Evolutionary conservation across 1,140 invertebrate species (phyloP).

Genomic region (Heliconius melpomene): DNA sequence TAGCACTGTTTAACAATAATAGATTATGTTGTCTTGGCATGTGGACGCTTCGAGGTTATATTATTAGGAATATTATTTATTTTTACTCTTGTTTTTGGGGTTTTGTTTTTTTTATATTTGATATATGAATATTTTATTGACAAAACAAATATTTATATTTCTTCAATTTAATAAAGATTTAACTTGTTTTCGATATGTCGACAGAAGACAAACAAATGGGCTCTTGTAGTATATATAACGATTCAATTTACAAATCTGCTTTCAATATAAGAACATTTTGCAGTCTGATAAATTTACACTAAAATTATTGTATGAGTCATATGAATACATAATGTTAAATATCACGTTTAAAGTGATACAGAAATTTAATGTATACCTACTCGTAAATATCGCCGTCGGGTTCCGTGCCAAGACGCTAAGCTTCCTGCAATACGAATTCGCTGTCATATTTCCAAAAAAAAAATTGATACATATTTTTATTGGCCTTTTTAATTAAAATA

Average conservation of each 20-base stretch:
- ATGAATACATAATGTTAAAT: slow-evolving; percentile 31
- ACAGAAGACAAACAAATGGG: background rate
- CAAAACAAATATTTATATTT: too few relatives aligned
- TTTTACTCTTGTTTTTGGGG: too few relatives aligned
- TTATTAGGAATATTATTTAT: background rate
- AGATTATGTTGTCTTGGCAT: slow-evolving; percentile 3
- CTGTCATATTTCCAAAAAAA: slow-evolving; percentile 45
- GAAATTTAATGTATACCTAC: slow-evolving; percentile 33
- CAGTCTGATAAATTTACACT: slow-evolving; percentile 1
- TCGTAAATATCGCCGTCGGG: slow-evolving; percentile 38
- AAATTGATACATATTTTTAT: slow-evolving; percentile 34
- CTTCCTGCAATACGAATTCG: slow-evolving; percentile 48
- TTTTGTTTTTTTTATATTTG: too few relatives aligned
- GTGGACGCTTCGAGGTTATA: slow-evolving; percentile 9
- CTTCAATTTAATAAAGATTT: too few relatives aligned
- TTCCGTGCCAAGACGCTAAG: slow-evolving; percentile 45
- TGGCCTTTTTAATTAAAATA: slow-evolving; percentile 19
- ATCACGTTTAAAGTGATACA: slow-evolving; percentile 37
- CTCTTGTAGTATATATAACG: background rate
- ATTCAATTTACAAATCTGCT: background rate
- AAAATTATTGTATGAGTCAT: slow-evolving; percentile 28
- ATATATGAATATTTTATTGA: too few relatives aligned
- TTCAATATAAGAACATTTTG: slow-evolving; percentile 4
- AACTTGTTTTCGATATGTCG: background rate
- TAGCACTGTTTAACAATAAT: slow-evolving; percentile 28